Evolutionary conservation across 1,140 invertebrate genomes (phyloP), one percentile per base, ranked within the genome.

Genomic region (Diuraphis noxia): DNA sequence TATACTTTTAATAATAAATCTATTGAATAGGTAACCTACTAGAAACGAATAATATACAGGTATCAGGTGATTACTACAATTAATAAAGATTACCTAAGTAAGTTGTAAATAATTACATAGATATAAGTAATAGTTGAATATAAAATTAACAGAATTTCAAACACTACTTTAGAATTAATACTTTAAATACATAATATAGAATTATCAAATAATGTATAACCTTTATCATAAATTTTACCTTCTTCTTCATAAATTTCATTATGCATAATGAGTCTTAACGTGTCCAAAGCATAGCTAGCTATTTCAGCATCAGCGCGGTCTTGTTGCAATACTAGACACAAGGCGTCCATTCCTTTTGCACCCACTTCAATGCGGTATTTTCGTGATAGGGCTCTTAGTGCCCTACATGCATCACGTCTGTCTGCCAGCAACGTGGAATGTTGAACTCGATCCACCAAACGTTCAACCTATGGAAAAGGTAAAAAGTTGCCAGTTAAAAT

Each of bases 361-460:
- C 98, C 99, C 86, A 99, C 99, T 94, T 99, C 98, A 8, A 99
- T 95, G 19, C 99, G 95, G 94, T 98, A 98, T 93, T 98, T 99
- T 93, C 96, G 96, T 0, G 99, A 99, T 88, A 99, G 94, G 4
- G 98, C 97, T 94, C 98, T 98, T 4, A 99, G 95, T 1, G 98
- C 98, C 93, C 98, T 95, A 93, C 99, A 98, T 7, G 99, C 98
- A 97, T 99, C 98, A 93, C 99, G 94, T 90, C 99, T 95, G 93
- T 99, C 99, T 94, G 99, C 98, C 30, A 99, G 94, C 79, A 99
- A 94, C 13, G 97, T 98, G 19, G 98, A 99, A 63, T 97, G 97
- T 93, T 96, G 96, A 5, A 99, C 96, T 93, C 99, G 95, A 93
- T 99, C 98, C 23, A 99, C 97, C 21, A 99, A 94, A 92, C 97